Evolutionary conservation across 2,888 invertebrate genomes (phyloP), one percentile per base, ranked within the genome.

Genomic region (Crematogaster levior): DNA sequence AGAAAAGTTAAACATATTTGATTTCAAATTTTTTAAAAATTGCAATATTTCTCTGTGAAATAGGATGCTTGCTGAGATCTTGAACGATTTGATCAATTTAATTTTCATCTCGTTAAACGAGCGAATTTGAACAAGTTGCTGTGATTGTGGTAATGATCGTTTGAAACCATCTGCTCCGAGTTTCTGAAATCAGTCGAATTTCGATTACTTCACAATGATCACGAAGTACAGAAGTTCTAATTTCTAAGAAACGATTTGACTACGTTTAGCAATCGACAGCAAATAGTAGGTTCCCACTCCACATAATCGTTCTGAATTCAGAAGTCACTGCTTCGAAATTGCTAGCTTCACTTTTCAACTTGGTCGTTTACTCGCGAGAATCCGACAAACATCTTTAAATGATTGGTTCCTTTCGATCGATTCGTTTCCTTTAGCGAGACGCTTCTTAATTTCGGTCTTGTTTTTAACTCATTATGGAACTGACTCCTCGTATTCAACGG

Each of bases 211-310:
- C 48, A 5, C n/a, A 27, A n/a, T n/a, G 34, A 75, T 75, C 37
- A 65, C 74, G 18, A 51, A 43, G 15, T 37, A 15, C 63, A 63
- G 48, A 61, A 61, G 24, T 74, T 6, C 24, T 37, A 46, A 37
- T 75, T 75, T n/a, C 37, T 15, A 65, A 65, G 75, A 63, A 74
- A 74, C 63, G 37, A 51, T 65, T 75, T 9, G 24, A 37, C 37
- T 51, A 24, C 37, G 37, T 51, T 65, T 65, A 65, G 24, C 51
- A 63, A 75, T 75, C 65, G 63, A 51, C 24, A 24, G 63, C 48
- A 65, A 75, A 75, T 75, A 65, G 65, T 37, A 51, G 75, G 75
- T 63, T 65, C 12, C 24, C 51, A 27, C 2, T 72, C 34, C 24
- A 65, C 15, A 9, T 63, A 37, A 75, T 40, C 48, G 74, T 37